Conservation (phyloP, 2,113 vertebrate genomes). For the Pavo muticus region DNA sequence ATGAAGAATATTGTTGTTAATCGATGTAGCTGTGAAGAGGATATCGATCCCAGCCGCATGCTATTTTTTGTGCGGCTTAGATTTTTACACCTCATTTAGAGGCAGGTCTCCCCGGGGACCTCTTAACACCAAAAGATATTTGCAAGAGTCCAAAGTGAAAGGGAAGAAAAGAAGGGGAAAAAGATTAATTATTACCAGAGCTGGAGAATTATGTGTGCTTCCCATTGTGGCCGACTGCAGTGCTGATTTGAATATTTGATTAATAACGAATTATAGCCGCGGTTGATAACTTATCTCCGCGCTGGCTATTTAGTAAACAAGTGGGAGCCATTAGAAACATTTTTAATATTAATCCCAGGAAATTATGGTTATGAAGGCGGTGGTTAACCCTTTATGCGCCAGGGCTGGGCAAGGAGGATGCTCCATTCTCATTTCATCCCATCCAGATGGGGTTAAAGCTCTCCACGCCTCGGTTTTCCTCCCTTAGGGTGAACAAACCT, state of each 20-base stretch:
- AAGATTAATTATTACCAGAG: constrained; percentile 65
- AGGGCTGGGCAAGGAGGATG: background rate
- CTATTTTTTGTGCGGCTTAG: constrained; percentile 78
- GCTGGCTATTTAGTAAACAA: constrained; percentile 58
- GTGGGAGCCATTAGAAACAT: constrained; percentile 32
- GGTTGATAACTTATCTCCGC: constrained; percentile 58
- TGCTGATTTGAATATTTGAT: constrained; percentile 82
- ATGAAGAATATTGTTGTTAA: constrained; percentile 88
- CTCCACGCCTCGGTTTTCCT: background rate
- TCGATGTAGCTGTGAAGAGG: constrained; percentile 82
- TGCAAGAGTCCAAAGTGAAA: constrained; percentile 58
- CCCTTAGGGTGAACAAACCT: background rate
- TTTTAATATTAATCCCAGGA: constrained; percentile 55
- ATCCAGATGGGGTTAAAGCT: background rate
- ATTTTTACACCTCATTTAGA: constrained; percentile 85
- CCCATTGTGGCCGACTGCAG: constrained; percentile 45
- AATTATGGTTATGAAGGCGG: constrained; percentile 46
- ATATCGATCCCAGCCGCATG: constrained; percentile 76
- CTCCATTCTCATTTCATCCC: background rate
- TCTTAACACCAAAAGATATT: constrained; percentile 82
- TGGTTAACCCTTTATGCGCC: background rate
- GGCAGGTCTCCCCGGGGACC: constrained; percentile 79
- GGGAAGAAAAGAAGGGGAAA: constrained; percentile 8
- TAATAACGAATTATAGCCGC: constrained; percentile 71
- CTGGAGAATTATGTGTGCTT: constrained; percentile 26